A percentile compares a stretch with the other conserved stretches of the same genome.
Conservation (phyloP, 1,140 invertebrate species). For the Bombyx mandarina region DNA sequence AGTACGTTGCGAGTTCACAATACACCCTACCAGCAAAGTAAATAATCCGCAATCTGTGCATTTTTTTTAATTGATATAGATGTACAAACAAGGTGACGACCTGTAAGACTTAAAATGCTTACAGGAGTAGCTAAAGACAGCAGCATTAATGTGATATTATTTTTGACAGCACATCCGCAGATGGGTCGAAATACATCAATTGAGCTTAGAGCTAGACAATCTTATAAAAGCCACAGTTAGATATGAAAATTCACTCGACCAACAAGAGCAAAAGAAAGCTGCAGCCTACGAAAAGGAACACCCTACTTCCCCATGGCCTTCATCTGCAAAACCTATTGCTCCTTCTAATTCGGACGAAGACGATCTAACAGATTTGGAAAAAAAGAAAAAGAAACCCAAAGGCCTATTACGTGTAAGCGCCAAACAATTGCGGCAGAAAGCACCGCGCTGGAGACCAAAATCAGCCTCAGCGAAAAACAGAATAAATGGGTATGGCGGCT, state of each 20-base stretch:
- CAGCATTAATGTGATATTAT: too few relatives aligned
- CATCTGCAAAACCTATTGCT: neutral
- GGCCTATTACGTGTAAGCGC: neutral
- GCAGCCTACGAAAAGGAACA: too few relatives aligned
- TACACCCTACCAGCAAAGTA: too few relatives aligned
- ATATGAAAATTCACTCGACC: neutral
- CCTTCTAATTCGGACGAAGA: neutral
- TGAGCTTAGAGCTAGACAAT: slow-evolving; percentile 15
- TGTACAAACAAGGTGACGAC: too few relatives aligned
- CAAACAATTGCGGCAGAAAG: neutral
- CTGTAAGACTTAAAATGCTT: too few relatives aligned
- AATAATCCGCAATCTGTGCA: too few relatives aligned
- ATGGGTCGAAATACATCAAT: slow-evolving; percentile 9
- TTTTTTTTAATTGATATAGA: too few relatives aligned
- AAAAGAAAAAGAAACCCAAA: neutral
- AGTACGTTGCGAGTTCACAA: too few relatives aligned
- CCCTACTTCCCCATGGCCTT: neutral
- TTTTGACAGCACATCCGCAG: slow-evolving; percentile 4
- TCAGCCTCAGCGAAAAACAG: too few relatives aligned
- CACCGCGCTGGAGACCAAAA: too few relatives aligned
- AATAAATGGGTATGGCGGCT: too few relatives aligned
- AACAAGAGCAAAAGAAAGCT: neutral
- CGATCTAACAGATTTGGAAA: neutral
- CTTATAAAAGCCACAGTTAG: slow-evolving; percentile 12
- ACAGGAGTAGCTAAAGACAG: too few relatives aligned